Conservation (phyloP, 2,113 vertebrate genomes). For the Sisor rabdophorus region DNA sequence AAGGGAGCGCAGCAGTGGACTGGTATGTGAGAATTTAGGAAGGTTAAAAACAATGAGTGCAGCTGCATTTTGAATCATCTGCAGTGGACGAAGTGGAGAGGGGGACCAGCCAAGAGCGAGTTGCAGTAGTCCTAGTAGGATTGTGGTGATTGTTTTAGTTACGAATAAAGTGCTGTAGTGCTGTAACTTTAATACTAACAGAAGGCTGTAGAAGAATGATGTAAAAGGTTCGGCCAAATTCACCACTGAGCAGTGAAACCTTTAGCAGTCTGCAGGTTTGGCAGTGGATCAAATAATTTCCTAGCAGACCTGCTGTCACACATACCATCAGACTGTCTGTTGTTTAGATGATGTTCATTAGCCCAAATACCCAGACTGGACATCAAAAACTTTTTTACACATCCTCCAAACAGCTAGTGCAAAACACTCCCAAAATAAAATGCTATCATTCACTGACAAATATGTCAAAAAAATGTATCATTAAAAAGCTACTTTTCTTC, state of each 20-base stretch:
- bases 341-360: constrained; percentile 23
- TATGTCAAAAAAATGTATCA: too few relatives aligned
- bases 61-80: too few relatives aligned
- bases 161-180: background rate
- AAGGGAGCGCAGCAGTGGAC: too few relatives aligned
- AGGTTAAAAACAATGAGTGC: too few relatives aligned
- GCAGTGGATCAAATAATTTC: constrained; percentile 33
- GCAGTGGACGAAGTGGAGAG: too few relatives aligned
- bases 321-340: constrained; percentile 29
- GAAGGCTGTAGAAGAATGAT: constrained; percentile 28
- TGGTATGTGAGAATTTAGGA: too few relatives aligned
- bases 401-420: background rate
- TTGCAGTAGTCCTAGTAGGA: background rate
- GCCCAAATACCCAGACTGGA: background rate
- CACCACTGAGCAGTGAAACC: constrained; percentile 27
- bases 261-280: constrained; percentile 37
- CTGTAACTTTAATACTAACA: constrained; percentile 5
- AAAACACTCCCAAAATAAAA: background rate
- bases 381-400: background rate
- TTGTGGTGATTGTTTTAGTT: background rate
- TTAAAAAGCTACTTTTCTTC: too few relatives aligned
- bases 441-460: background rate
- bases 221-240: constrained; percentile 28
- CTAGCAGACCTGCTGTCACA: constrained; percentile 21
- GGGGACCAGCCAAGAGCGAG: too few relatives aligned